These are phyloP conservation scores for Scrobipalpa atriplicella DNA, from an alignment of 2,888 invertebrate species.

Conservation along the genomic window DNA sequence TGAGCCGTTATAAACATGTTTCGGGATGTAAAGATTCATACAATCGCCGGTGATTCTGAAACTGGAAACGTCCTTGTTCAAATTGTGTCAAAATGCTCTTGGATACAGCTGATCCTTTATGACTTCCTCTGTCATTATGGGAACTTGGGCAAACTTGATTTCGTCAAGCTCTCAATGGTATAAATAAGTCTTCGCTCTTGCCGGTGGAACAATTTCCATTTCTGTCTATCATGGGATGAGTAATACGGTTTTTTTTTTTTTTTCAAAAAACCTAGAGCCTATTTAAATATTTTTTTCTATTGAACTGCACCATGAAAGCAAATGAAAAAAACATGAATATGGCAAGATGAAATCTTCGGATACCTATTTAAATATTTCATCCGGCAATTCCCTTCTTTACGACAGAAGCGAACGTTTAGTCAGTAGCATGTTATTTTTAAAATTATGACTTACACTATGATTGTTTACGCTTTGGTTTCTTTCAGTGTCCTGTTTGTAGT, in stretches of 20 bases:
- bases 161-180: neutral
- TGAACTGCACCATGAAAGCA: neutral
- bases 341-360: constrained; percentile 22
- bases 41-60: neutral
- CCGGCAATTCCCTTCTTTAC: constrained; percentile 31
- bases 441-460: constrained; percentile 26
- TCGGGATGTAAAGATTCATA: neutral
- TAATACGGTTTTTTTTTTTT: too few relatives aligned
- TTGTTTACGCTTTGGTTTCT: constrained; percentile 4
- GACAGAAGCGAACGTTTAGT: constrained; percentile 21
- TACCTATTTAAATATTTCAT: constrained; percentile 27
- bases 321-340: constrained; percentile 3
- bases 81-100: constrained; percentile 15
- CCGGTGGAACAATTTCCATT: too few relatives aligned
- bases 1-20: constrained; percentile 47
- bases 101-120: constrained; percentile 5
- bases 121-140: neutral
- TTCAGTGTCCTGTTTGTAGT: constrained; percentile 1
- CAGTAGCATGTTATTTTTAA: constrained; percentile 27
- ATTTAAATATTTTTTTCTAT: neutral
- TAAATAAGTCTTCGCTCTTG: neutral
- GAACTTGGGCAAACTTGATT: neutral
- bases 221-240: too few relatives aligned
- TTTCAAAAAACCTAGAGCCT: neutral
- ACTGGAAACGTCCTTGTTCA: constrained; percentile 9